These are phyloP conservation scores for Terrapene triunguis DNA, from an alignment of 2,113 vertebrate genomes.

Conservation along the genomic window DNA sequence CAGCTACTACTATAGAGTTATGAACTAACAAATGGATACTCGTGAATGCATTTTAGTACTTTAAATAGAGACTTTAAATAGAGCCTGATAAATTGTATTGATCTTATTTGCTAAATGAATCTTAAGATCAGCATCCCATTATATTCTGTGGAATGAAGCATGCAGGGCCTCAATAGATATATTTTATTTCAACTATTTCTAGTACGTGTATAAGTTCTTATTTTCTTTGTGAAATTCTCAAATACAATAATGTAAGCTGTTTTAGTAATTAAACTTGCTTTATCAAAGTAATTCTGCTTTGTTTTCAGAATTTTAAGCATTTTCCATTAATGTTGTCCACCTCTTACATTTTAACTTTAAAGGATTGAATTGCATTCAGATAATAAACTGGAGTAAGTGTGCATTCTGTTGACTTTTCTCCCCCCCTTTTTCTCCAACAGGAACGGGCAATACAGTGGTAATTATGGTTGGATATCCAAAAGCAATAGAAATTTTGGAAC, in stretches of 20 bases:
- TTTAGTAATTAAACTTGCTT: neutral
- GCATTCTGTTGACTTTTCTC: neutral
- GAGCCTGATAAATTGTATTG: neutral
- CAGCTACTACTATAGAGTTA: neutral
- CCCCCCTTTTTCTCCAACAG: slow-evolving; percentile 51
- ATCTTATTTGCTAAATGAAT: neutral
- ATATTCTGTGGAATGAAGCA: neutral
- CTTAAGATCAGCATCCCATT: neutral
- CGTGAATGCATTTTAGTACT: neutral
- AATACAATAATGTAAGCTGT: too few species aligned
- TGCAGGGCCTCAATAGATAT: neutral
- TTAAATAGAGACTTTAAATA: neutral
- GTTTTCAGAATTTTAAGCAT: neutral
- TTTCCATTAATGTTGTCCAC: neutral
- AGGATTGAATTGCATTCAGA: neutral
- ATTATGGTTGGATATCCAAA: slow-evolving; percentile 86
- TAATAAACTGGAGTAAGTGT: neutral
- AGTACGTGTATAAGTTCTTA: neutral
- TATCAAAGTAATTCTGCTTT: neutral
- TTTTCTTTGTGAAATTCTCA: too few species aligned
- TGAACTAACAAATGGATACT: neutral
- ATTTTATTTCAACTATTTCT: neutral
- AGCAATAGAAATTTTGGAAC: slow-evolving; percentile 84
- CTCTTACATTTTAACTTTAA: neutral
- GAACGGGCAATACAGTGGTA: slow-evolving; percentile 83